These are phyloP conservation scores for Heterocephalus glaber DNA, from an alignment of 2,113 vertebrate genomes.

Conservation along the genomic window DNA sequence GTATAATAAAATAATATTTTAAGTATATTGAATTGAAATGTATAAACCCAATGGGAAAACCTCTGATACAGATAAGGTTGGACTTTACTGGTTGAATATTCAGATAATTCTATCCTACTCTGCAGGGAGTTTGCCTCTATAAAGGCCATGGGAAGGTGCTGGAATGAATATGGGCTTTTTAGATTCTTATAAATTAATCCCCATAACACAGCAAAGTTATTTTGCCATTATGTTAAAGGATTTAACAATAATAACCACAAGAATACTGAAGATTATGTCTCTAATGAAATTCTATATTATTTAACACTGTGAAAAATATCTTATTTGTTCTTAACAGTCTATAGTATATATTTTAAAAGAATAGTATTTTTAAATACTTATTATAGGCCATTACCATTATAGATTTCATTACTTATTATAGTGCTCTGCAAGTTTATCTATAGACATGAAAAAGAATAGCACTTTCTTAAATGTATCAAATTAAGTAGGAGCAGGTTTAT, in stretches of 20 bases:
- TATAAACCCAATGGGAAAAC: background rate
- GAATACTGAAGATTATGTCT: background rate
- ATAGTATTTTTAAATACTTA: background rate
- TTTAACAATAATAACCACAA: background rate
- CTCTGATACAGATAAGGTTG: background rate
- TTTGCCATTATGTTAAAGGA: background rate
- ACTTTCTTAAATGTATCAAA: background rate
- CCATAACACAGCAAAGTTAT: background rate
- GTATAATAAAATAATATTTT: background rate
- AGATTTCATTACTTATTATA: background rate
- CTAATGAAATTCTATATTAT: background rate
- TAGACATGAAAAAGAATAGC: background rate
- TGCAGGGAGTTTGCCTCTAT: background rate
- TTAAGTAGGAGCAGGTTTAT: background rate
- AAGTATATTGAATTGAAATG: background rate
- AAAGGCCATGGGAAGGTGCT: background rate
- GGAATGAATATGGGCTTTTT: background rate
- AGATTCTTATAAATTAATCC: constrained; percentile 20
- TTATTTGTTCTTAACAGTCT: background rate
- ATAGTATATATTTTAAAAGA: background rate
- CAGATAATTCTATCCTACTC: background rate
- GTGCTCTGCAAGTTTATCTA: background rate
- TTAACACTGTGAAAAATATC: background rate
- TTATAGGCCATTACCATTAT: background rate
- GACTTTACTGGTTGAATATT: background rate